These are phyloP conservation scores for Copsychus sechellarum DNA, from an alignment of 2,113 vertebrate genomes.

Conservation along the genomic window DNA sequence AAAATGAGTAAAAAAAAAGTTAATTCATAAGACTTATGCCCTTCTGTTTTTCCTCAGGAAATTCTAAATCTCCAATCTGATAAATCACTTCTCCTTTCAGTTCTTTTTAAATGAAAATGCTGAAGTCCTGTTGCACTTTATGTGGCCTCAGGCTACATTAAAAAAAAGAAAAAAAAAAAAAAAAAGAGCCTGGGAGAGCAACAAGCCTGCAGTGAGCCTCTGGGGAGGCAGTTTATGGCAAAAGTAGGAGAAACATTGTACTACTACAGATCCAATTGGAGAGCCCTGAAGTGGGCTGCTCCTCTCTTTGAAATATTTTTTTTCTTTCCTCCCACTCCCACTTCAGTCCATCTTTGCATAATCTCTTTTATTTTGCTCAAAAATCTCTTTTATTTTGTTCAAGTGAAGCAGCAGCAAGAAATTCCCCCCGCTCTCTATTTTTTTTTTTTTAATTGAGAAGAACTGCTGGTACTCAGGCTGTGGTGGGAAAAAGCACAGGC, in stretches of 20 bases:
- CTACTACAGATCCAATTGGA: neutral
- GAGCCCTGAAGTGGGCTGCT: neutral
- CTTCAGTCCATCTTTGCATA: slow-evolving; percentile 33
- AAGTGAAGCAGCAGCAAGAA: slow-evolving; percentile 45
- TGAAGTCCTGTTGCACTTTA: neutral
- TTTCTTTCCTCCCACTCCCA: slow-evolving; percentile 3
- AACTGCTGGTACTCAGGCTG: neutral
- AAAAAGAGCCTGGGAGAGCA: neutral
- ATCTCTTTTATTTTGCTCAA: slow-evolving; percentile 46
- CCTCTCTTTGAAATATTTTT: slow-evolving; percentile 20
- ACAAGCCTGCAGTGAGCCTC: neutral
- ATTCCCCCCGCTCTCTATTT: neutral
- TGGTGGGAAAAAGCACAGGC: slow-evolving; percentile 27
- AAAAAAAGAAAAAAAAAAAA: neutral
- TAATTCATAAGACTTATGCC: neutral
- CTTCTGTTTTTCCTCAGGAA: neutral
- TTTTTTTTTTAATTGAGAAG: neutral
- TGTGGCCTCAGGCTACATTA: neutral
- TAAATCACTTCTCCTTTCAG: neutral
- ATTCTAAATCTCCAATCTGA: neutral
- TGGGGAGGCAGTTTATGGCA: neutral
- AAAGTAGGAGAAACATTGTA: neutral
- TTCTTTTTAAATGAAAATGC: neutral
- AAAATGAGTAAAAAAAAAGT: neutral
- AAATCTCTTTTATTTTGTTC: slow-evolving; percentile 49